These are phyloP conservation scores for Himalopsyche anomala DNA, from an alignment of 2,888 invertebrate species.

Conservation along the genomic window DNA sequence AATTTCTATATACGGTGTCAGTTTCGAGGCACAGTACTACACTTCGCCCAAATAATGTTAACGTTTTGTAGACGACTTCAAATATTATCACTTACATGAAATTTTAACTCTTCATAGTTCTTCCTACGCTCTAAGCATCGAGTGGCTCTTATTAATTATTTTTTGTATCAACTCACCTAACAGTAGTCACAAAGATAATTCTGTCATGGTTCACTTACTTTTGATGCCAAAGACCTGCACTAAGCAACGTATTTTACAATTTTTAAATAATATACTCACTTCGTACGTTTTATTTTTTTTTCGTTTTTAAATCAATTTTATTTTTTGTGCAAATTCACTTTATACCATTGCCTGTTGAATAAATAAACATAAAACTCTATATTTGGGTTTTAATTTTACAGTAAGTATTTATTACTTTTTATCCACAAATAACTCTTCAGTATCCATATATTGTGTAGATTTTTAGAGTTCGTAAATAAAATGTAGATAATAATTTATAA, in stretches of 20 bases:
- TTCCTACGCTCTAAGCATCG: background rate
- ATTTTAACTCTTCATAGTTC: background rate
- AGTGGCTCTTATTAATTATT: too few species aligned
- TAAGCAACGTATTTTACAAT: background rate
- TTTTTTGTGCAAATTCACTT: too few species aligned
- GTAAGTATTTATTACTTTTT: background rate
- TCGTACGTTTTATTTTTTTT: background rate
- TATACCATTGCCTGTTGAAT: too few species aligned
- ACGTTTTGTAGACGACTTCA: background rate
- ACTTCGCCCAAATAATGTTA: background rate
- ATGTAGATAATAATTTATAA: slow-evolving; percentile 3
- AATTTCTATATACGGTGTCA: too few species aligned
- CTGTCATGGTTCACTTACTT: slow-evolving; percentile 61
- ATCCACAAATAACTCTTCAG: background rate
- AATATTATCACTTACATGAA: background rate
- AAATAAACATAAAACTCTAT: too few species aligned
- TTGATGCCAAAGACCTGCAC: slow-evolving; percentile 66
- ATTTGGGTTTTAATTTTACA: too few species aligned
- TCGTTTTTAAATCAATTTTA: too few species aligned
- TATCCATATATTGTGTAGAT: slow-evolving; percentile 24
- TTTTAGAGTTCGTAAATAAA: background rate
- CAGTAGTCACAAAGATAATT: slow-evolving; percentile 51
- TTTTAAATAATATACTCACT: background rate
- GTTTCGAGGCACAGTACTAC: too few species aligned
- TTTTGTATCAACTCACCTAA: slow-evolving; percentile 65